phyloP scores from a whole-genome alignment of 1,140 invertebrate genomes.

The Magallana ariakensis region DNA sequence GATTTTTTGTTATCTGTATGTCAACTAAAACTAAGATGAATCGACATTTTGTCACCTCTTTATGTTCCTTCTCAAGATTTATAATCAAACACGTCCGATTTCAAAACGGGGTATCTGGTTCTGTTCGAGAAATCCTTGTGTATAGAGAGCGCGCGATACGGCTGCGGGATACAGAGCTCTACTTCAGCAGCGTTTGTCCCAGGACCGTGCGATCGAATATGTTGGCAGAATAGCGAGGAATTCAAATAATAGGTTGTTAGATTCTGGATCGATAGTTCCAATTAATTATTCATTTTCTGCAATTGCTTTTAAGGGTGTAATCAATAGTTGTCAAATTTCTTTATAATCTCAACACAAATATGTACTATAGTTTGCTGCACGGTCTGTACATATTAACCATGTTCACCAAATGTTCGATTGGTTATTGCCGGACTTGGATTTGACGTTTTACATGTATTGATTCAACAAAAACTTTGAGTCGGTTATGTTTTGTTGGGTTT shows the following conservation, averaged over 20 bases:
- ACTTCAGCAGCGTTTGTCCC: neutral
- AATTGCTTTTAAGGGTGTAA: conserved; percentile 44
- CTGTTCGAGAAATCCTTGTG: neutral
- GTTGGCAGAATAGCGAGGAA: neutral
- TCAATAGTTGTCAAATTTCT: conserved; percentile 41
- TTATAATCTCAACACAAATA: conserved; percentile 22
- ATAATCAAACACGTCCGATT: neutral
- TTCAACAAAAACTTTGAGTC: too few species aligned
- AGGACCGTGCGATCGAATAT: conserved; percentile 35
- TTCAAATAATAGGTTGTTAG: conserved; percentile 15
- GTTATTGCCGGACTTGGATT: too few species aligned
- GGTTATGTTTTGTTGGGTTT: too few species aligned
- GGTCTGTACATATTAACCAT: too few species aligned
- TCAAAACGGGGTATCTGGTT: neutral
- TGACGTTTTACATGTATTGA: too few species aligned
- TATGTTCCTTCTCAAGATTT: neutral
- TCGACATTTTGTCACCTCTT: neutral
- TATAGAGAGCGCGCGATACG: neutral
- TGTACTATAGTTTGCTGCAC: neutral
- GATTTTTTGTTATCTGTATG: neutral
- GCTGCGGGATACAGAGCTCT: neutral
- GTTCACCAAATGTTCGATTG: too few species aligned
- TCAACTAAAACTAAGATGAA: conserved; percentile 25
- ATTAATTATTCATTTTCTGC: conserved; percentile 42
- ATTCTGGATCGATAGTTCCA: conserved; percentile 22